Evolutionary conservation across 2,888 invertebrate species (phyloP), one percentile per base, ranked within the genome.

Genomic region (Agrypnus murinus): DNA sequence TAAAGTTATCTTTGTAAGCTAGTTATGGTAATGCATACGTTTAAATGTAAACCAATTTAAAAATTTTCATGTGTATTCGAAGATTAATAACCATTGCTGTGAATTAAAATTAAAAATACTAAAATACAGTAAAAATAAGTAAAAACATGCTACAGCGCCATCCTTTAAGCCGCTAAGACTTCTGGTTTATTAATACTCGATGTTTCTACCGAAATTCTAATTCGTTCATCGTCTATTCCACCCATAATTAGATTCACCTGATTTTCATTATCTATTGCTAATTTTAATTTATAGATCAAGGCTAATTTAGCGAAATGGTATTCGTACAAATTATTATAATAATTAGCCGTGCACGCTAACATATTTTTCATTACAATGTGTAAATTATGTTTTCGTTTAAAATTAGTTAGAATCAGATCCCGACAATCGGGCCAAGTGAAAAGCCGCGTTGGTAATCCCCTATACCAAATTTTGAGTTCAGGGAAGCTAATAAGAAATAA

Each of bases 361-460:
- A 63, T 17, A 6, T 50, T 25, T 32, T 17, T 10, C 7, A 63
- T 14, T n/a, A 46, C 25, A 2, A 32, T 46, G n/a, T 63, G 60
- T 72, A 77, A 64, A 74, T 77, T 59, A 10, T 71, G 75, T 50
- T 73, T 77, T 1, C 74, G 74, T 1, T 72, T 79, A 60, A 80
- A 80, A 1, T 78, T 78, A 0, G 17, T 58, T 0, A 32, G 1
- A 1, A 80, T 12, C 25, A 78, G 79, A 2, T 50, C 46, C 55
- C 79, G 78, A 79, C 80, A 80, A 36, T 80, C 76, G 0, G 12
- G 2, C 79, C 81, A 80, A 6, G 65, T 65, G 60, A 64, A 78
- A 0, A 77, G 19, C 6, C 77, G 43, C 5, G 77, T 74, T 5
- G 68, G 38, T 6, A 78, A 40, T 3, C 77, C 72, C 43, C 78